phyloP scores from a whole-genome alignment of 35 echinoderm and acorn worm genomes.

The Ptychodera flava region DNA sequence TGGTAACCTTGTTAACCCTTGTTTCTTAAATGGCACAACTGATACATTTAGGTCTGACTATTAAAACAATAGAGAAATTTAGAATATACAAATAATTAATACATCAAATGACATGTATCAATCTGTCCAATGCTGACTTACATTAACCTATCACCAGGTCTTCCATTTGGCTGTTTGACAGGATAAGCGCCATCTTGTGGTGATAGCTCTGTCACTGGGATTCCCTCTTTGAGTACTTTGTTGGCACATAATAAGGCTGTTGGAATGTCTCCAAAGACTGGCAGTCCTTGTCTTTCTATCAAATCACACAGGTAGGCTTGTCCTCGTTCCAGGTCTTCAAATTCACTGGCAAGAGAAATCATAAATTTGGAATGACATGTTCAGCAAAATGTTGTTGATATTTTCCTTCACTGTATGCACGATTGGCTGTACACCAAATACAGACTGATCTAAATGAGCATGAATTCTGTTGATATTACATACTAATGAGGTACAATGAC shows the following conservation, averaged over 20 bases:
- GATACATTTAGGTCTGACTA: no score
- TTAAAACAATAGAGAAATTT: no score
- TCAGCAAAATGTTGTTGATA: conserved; percentile 21
- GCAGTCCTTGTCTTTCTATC: conserved; percentile 69
- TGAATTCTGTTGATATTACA: no score
- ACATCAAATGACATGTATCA: no score
- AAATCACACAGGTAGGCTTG: conserved; percentile 73
- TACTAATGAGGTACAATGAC: neutral
- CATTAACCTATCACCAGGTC: conserved; percentile 62
- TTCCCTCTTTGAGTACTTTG: conserved; percentile 52
- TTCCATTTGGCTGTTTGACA: conserved; percentile 57
- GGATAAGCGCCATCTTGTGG: conserved; percentile 68
- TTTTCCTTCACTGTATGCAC: no score
- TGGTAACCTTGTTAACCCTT: no score
- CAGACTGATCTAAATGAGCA: no score
- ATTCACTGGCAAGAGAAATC: conserved; percentile 43
- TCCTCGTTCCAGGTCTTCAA: conserved; percentile 47
- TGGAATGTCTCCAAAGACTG: conserved; percentile 81
- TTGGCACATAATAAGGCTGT: conserved; percentile 74
- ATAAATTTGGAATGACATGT: neutral
- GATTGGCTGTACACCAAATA: no score
- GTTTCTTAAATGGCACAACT: no score
- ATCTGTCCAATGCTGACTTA: no score
- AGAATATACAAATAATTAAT: no score
- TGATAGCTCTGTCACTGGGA: conserved; percentile 40